These are phyloP conservation scores for Centruroides sculpturatus DNA, from an alignment of 1,140 invertebrate species.

Conservation along the genomic window DNA sequence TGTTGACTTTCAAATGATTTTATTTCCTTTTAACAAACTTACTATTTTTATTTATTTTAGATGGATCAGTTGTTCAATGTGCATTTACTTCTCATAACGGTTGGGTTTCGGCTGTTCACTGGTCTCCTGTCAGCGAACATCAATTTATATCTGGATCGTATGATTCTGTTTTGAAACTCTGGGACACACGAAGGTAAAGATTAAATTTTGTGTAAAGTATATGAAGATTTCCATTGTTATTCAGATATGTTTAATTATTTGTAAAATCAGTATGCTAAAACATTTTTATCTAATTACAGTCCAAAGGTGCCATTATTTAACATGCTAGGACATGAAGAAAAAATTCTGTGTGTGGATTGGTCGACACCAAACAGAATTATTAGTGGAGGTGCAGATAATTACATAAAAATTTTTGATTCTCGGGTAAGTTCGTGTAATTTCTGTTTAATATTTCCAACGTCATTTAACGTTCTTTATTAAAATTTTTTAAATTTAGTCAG, in stretches of 20 bases:
- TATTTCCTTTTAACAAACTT: neutral
- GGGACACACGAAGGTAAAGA: slow-evolving; percentile 79
- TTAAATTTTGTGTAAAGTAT: neutral
- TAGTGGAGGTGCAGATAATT: slow-evolving; percentile 86
- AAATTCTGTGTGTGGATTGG: slow-evolving; percentile 89
- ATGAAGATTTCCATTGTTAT: too few relatives aligned
- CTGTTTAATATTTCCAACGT: too few relatives aligned
- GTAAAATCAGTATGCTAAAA: neutral
- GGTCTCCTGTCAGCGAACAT: slow-evolving; percentile 70
- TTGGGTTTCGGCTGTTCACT: slow-evolving; percentile 79
- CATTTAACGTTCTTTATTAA: too few relatives aligned
- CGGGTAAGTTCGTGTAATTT: neutral
- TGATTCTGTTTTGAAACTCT: slow-evolving; percentile 81
- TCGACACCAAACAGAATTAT: slow-evolving; percentile 67
- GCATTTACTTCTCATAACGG: slow-evolving; percentile 78
- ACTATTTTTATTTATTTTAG: slow-evolving; percentile 33
- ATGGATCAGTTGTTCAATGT: slow-evolving; percentile 69
- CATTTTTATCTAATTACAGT: slow-evolving; percentile 39
- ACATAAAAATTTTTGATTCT: slow-evolving; percentile 65
- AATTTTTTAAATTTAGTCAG: too few relatives aligned
- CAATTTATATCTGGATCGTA: slow-evolving; percentile 87
- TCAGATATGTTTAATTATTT: too few relatives aligned
- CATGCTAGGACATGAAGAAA: slow-evolving; percentile 83
- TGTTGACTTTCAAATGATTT: too few relatives aligned
- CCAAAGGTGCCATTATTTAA: slow-evolving; percentile 85